Evolutionary conservation across 35 echinoderm and acorn worm genomes (phyloP), one percentile per base, ranked within the genome.

Genomic region (Acanthaster planci): DNA sequence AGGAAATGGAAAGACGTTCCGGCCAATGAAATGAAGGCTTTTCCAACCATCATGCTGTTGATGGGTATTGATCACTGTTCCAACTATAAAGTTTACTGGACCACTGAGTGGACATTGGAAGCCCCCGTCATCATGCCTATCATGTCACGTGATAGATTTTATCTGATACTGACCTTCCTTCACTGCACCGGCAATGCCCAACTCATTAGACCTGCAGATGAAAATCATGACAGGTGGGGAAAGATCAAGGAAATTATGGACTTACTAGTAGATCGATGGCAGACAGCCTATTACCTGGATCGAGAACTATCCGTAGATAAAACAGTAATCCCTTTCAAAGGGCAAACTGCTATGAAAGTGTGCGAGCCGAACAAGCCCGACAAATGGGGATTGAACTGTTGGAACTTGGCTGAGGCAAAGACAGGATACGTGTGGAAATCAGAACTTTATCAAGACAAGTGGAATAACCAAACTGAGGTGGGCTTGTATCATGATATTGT

Each of bases 161-260:
- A n/a, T n/a, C n/a, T n/a, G n/a, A n/a, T 42, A 9, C 35, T 38
- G 32, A 16, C 42, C 0, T 80, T 80, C 6, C 30, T 42, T 42
- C 78, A 42, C 19, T 80, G 68, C 27, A 31, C 68, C 34, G 18
- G 19, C n/a, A 80, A 80, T 80, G 42, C 23, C 21, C 18, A 80
- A 35, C 78, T 34, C 38, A 40, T 39, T 15, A 26, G 35, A 47
- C 8, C 19, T 0, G 78, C 23, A 40, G 34, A 80, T 39, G 15
- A 18, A 10, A 80, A 80, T 39, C n/a, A 51, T 42, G 82, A 68
- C 36, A 18, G 82, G 38, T 37, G 18, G 23, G 55, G 55, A 29
- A 75, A 72, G 58, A 42, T 85, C 14, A 38, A 37, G 37, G 82
- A 60, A 44, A 40, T 85, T 1, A 67, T 60, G 55, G 82, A 85